phyloP scores from a whole-genome alignment of 1,140 invertebrate species.

The Drepana arcuata region DNA sequence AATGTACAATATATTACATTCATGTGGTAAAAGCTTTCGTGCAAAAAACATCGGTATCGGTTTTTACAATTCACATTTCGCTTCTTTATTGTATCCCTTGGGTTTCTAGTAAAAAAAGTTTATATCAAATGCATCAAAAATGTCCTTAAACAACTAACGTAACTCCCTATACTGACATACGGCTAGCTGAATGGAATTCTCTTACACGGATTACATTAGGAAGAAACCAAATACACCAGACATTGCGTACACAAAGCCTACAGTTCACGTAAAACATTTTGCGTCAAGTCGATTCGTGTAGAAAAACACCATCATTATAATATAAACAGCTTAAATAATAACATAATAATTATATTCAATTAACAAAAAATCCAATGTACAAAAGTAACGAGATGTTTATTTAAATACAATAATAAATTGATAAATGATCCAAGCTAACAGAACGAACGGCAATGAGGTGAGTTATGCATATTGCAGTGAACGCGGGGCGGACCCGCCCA shows the following conservation, averaged over 20 bases:
- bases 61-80: slow-evolving; percentile 61
- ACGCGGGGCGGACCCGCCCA: slow-evolving; percentile 29
- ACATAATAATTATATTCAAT: slow-evolving; percentile 38
- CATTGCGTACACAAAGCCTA: slow-evolving; percentile 56
- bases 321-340: slow-evolving; percentile 67
- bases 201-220: slow-evolving; percentile 50
- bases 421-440: slow-evolving; percentile 50
- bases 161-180: slow-evolving; percentile 53
- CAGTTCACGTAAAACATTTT: slow-evolving; percentile 47
- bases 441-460: slow-evolving; percentile 37
- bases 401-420: slow-evolving; percentile 52
- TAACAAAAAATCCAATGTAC: slow-evolving; percentile 66
- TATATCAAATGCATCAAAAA: slow-evolving; percentile 72
- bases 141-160: slow-evolving; percentile 70
- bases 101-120: slow-evolving; percentile 71
- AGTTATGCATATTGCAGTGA: slow-evolving; percentile 18
- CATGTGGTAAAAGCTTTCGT: slow-evolving; percentile 61
- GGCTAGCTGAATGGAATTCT: slow-evolving; percentile 54
- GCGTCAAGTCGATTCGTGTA: slow-evolving; percentile 53
- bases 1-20: slow-evolving; percentile 72
- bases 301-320: slow-evolving; percentile 56
- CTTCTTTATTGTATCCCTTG: slow-evolving; percentile 45
- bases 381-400: slow-evolving; percentile 61
- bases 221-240: slow-evolving; percentile 60
- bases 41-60: slow-evolving; percentile 58